These are phyloP conservation scores for Mandrillus leucophaeus DNA, from an alignment of 2,113 vertebrate species.

Conservation along the genomic window DNA sequence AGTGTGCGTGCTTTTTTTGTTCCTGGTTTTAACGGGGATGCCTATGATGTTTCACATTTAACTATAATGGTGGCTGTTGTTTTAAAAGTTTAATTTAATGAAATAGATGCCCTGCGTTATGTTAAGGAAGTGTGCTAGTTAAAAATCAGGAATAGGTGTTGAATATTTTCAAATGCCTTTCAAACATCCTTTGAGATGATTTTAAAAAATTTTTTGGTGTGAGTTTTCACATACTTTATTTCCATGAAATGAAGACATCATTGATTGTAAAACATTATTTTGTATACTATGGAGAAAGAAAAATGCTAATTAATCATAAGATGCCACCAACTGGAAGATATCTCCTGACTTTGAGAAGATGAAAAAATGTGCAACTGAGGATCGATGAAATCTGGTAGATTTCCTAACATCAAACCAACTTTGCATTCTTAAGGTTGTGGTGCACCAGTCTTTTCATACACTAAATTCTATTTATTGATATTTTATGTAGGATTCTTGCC, in stretches of 20 bases:
- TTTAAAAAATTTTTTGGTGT: neutral
- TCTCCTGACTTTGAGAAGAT: neutral
- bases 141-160: neutral
- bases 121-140: neutral
- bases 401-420: neutral
- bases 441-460: neutral
- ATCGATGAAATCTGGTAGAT: neutral
- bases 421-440: neutral
- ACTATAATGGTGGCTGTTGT: rapidly evolving
- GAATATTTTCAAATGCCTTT: conserved; percentile 49
- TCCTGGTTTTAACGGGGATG: conserved; percentile 72
- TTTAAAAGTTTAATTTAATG: too few relatives aligned
- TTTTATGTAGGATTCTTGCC: neutral
- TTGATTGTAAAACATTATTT: neutral
- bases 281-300: neutral
- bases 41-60: conserved; percentile 64
- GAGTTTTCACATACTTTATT: neutral
- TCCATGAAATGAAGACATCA: neutral
- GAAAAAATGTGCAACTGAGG: neutral
- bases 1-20: conserved; percentile 66
- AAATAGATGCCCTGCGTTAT: neutral
- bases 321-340: neutral
- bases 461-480: neutral
- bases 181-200: neutral
- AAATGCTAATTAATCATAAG: neutral